Base-by-base conservation (phyloP, 1,140 invertebrate species). In the Cyrtorhinus lividipennis region DNA sequence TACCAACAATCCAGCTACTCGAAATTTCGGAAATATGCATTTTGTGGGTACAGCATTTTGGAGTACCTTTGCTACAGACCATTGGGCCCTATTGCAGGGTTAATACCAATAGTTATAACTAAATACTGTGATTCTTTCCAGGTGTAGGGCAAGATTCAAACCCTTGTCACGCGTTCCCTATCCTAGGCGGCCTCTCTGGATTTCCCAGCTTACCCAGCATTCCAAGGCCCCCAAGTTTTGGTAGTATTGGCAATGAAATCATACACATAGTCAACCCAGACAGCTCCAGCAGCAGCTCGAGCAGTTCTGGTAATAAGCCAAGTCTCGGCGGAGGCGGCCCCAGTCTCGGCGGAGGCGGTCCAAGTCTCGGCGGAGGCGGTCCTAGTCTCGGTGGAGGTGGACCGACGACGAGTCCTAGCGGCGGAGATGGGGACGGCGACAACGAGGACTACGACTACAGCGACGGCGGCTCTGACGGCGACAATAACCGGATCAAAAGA, bases 361-460 rank as follows among this genome's bases (percentile, higher is more conserved):
- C 48, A n/a, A 8, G 5, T 15, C 15, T 38, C 30, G 30, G 48
- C 5, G 5, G 5, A 8, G 48, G 48, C 10, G 20, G 48, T 5
- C 5, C 48, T 22, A 3, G 48, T 5, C 20, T 20, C 20, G 10
- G 10, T 20, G 48, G 10, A 10, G 10, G 10, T 13, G 48, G 10
- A 13, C 10, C 48, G 18, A 53, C 48, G 10, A 53, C 48, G 5
- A 53, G 12, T 20, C 48, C 48, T 20, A 53, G 48, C 18, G 48
- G 48, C 20, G 38, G n/a, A 10, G n/a, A 44, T 44, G 48, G 48
- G 20, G 48, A 53, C 20, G 48, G 48, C 48, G 48, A 53, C 20
- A 53, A 53, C 20, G 48, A 53, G 20, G 48, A 53, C 20, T 53
- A 53, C 48, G 48, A 53, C 48, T 53, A 53, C 48, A 53, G 48